Base-by-base conservation (phyloP, 2,113 vertebrate genomes). In the Rhegmatorhina hoffmannsi region DNA sequence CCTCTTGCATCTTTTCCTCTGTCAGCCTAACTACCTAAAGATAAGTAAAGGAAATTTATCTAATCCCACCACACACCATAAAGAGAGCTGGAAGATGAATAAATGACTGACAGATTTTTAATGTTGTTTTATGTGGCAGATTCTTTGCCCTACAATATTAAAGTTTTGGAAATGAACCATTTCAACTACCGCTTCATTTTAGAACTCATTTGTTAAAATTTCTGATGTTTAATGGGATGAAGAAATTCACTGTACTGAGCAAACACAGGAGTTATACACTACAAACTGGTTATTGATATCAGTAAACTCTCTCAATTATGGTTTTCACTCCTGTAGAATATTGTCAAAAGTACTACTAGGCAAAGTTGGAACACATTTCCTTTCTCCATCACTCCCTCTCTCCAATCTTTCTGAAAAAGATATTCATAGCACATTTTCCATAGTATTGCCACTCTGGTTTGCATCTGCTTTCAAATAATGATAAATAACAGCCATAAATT, bases 11-110 rank as follows among this genome's bases (percentile, higher is more conserved):
- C 19, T 70, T 72, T 70, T 72, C 33, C 23, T 83, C 44, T 79
- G 29, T 76, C 56, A 84, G 10, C 18, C n/a, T 85, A 59, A 76
- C 24, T 84, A 76, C 15, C 34, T 72, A 36, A 55, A 84, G 47
- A 79, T 60, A 62, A 33, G 40, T n/a, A 82, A 91, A 89, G 11
- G 49, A 87, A 91, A 89, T 87, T 78, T 13, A 72, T 84, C 52
- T 82, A 82, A 79, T 87, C 44, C 8, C n/a, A 79, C 31, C 64
- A 21, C 44, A 28, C 14, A 75, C 20, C 25, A 43, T 47, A 28
- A 77, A 75, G 26, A 92, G 5, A 87, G 4, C 15, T 77, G n/a
- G 4, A 19, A 86, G 55, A 29, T 46, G 90, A 89, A 87, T 56
- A 76, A 49, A 72, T 14, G 34, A 59, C 44, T 84, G 64, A 47